Conservation (phyloP, 2,113 vertebrate genomes). For the Tachycineta bicolor region DNA sequence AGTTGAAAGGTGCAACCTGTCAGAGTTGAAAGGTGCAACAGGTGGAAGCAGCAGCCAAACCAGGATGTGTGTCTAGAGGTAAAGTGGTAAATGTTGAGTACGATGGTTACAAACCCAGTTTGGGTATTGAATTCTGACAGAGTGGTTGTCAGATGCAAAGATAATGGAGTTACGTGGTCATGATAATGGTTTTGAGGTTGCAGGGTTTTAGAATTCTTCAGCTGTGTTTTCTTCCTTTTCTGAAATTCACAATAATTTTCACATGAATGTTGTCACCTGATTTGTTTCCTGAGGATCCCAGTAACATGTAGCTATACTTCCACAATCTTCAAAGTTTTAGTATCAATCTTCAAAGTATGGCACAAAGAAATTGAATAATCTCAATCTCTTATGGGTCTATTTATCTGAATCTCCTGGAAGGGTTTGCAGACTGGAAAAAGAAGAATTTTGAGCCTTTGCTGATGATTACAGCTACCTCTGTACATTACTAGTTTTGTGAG, state of each 20-base stretch:
- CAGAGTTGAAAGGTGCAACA: neutral
- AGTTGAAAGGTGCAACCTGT: neutral
- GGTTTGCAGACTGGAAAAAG: neutral
- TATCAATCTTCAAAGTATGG: neutral
- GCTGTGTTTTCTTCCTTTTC: neutral
- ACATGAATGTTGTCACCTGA: neutral
- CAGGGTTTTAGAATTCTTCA: neutral
- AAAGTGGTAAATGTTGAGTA: neutral
- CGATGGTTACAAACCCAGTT: neutral
- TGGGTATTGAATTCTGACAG: neutral
- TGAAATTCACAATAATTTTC: neutral
- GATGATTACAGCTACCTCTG: neutral
- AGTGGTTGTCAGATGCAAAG: neutral
- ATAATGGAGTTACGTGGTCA: neutral
- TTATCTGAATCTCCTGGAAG: neutral
- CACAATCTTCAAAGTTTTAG: neutral
- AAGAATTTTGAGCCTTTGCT: neutral
- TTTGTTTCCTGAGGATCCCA: neutral
- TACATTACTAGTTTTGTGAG: neutral
- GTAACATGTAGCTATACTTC: neutral
- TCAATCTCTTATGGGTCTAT: neutral
- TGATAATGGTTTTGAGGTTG: neutral
- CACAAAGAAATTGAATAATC: neutral
- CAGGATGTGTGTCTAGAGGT: neutral
- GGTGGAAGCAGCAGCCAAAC: neutral